Evolutionary conservation across 2,888 invertebrate species (phyloP), one percentile per base, ranked within the genome.

Genomic region (Eumacrocentrus americanus): DNA sequence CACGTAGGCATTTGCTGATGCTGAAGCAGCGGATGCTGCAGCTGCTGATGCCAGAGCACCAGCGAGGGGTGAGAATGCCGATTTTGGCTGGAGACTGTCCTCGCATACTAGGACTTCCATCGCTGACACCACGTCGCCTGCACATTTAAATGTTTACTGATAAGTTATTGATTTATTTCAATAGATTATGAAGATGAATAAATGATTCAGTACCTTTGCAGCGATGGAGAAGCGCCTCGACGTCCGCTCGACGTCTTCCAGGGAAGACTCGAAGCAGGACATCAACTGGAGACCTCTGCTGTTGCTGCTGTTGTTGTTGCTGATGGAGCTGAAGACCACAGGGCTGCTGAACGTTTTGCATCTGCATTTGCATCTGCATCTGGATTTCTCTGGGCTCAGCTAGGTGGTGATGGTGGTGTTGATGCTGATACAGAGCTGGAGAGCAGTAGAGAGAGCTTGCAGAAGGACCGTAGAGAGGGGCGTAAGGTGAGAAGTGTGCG

Each of bases 201-300:
- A n/a, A n/a, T n/a, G n/a, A n/a, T n/a, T n/a, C n/a, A n/a, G 2
- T 25, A 77, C 87, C 87, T 79, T 91, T 89, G 79, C 91, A 92
- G 62, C 91, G 86, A 67, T 92, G 89, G 16, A 97, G 83, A 44
- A 94, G 87, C 2, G 90, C 87, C 78, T 96, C 95, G 1, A 97
- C 91, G 73, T 95, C 94, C 50, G 88, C 89, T 48, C 94, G 86
- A 70, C 94, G 88, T 70, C 94, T 88, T 70, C 91, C 89, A 0
- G 96, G 96, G 77, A 97, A 97, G 0, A 96, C 94, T 69, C 95
- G 87, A 69, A 92, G 86, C 7, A 97, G 84, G 0, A 95, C 92
- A 77, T 96, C 95, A 1, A 96, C 88, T 0, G 95, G 93, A 0
- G 92, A 92, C 54, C 92, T 73, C 60, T 81, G 77, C 57, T 73